phyloP scores from a whole-genome alignment of 2,888 invertebrate genomes.

The Apodemia mormo region DNA sequence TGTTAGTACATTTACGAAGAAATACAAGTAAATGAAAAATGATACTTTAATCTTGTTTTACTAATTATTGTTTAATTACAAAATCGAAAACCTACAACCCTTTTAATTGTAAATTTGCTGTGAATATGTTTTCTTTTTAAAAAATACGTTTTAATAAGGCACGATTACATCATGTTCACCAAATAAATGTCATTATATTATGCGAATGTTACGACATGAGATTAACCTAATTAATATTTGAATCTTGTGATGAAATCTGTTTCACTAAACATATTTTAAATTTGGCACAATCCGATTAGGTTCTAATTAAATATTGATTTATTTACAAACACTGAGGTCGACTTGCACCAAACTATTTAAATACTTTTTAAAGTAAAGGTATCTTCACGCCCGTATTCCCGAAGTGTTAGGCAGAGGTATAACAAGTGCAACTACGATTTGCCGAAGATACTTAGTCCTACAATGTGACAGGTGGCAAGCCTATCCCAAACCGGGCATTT shows the following conservation, averaged over 20 bases:
- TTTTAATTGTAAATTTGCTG: neutral
- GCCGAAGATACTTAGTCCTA: too few species aligned
- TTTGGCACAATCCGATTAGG: slow-evolving; percentile 24
- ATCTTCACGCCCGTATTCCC: too few species aligned
- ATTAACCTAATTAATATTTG: slow-evolving; percentile 1
- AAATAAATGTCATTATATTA: neutral
- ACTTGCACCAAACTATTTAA: too few species aligned
- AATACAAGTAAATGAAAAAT: neutral
- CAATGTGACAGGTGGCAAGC: too few species aligned
- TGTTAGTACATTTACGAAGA: neutral
- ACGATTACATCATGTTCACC: neutral
- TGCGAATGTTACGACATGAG: neutral
- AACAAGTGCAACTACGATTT: too few species aligned
- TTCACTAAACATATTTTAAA: slow-evolving; percentile 16
- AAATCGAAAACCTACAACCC: neutral
- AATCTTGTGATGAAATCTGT: slow-evolving; percentile 8
- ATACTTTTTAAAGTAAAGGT: too few species aligned
- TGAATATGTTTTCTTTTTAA: neutral
- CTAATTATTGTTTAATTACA: neutral
- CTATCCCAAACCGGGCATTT: too few species aligned
- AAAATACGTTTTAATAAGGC: neutral
- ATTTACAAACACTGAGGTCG: neutral
- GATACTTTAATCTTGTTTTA: neutral
- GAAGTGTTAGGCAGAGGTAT: too few species aligned
- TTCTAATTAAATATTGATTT: slow-evolving; percentile 3